Conservation (phyloP, 2,888 invertebrate genomes). For the Palloptera scutellata region DNA sequence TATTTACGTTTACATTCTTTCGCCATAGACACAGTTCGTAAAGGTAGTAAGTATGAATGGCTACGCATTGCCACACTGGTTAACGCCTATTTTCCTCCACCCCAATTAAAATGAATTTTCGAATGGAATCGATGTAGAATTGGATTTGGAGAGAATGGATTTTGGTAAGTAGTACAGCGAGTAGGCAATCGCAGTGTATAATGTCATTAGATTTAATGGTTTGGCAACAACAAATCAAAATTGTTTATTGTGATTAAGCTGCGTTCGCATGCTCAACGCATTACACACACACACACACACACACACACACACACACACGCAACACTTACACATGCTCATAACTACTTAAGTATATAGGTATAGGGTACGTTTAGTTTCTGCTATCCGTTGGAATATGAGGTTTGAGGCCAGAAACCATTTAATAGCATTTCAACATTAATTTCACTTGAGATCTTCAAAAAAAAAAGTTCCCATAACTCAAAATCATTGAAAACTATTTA, state of each 20-base stretch:
- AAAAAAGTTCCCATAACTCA: conserved; percentile 56
- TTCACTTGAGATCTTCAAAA: conserved; percentile 43
- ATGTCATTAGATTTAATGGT: conserved; percentile 59
- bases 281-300: conserved; percentile 21
- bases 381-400: conserved; percentile 9
- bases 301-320: neutral
- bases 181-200: conserved; percentile 48
- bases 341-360: neutral
- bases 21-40: conserved; percentile 1
- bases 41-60: conserved; percentile 1
- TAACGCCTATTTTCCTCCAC: conserved; percentile 31
- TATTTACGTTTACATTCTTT: neutral
- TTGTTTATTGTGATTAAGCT: conserved; percentile 22
- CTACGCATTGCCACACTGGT: conserved; percentile 30
- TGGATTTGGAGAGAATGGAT: conserved; percentile 24
- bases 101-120: conserved; percentile 28
- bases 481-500: conserved; percentile 57
- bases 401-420: conserved; percentile 45
- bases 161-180: conserved; percentile 18
- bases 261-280: conserved; percentile 44
- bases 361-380: too few species aligned
- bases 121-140: conserved; percentile 21
- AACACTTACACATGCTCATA: neutral
- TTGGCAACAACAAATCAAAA: conserved; percentile 39
- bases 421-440: conserved; percentile 55